Conservation (phyloP, 1,140 invertebrate genomes). For the Listronotus bonariensis region DNA sequence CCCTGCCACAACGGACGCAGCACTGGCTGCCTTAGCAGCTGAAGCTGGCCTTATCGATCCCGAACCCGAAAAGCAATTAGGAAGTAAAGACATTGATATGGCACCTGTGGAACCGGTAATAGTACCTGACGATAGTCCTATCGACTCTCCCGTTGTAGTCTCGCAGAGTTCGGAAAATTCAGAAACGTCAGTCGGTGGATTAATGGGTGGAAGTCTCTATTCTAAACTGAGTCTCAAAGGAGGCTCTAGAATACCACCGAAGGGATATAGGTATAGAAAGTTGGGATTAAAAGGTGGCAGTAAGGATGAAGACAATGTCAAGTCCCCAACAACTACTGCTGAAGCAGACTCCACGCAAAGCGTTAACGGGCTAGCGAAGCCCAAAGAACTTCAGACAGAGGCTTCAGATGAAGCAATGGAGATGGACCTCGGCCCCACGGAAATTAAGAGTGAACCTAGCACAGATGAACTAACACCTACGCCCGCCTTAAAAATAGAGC, state of each 20-base stretch:
- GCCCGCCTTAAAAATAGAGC: not conserved
- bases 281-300: slow-evolving; percentile 47
- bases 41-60: slow-evolving; percentile 69
- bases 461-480: not conserved
- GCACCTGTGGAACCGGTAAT: slow-evolving; percentile 23
- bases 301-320: slow-evolving; percentile 42
- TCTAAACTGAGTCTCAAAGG: slow-evolving; percentile 50
- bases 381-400: slow-evolving; percentile 23
- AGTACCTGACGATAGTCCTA: slow-evolving; percentile 13
- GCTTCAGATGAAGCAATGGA: slow-evolving; percentile 44
- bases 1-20: slow-evolving; percentile 68
- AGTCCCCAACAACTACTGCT: slow-evolving; percentile 34
- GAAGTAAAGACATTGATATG: slow-evolving; percentile 22
- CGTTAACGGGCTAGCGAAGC: slow-evolving; percentile 32
- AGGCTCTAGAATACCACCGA: slow-evolving; percentile 37
- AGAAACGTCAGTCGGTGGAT: slow-evolving; percentile 30
- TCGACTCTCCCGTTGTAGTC: slow-evolving; percentile 26
- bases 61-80: slow-evolving; percentile 49
- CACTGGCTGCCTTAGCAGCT: slow-evolving; percentile 67
- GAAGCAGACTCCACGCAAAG: slow-evolving; percentile 40
- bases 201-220: slow-evolving; percentile 42
- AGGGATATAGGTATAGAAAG: slow-evolving; percentile 36
- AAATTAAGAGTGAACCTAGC: slow-evolving; percentile 22
- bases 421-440: slow-evolving; percentile 12
- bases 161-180: slow-evolving; percentile 19